Evolutionary conservation across 2,113 vertebrate species (phyloP), one percentile per base, ranked within the genome.

Genomic region (Catharus bicknelli): DNA sequence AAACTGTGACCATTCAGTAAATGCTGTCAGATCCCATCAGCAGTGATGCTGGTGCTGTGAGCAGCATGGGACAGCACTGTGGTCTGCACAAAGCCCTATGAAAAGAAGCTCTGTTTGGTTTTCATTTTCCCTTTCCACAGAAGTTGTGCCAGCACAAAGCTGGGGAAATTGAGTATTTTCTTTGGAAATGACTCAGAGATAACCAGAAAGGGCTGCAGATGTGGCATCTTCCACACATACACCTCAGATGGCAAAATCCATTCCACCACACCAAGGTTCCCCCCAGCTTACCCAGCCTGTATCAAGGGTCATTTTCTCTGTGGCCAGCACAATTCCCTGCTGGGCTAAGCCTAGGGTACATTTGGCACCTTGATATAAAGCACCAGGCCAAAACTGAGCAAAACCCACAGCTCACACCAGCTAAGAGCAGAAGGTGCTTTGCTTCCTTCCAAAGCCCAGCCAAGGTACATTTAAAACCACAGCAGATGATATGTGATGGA

Each of bases 151-250:
- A 95, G 84, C 62, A 68, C 67, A 74, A 91, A 97, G 83, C 58
- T 11, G 47, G 43, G 72, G 88, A 95, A 97, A 94, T 55, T 0
- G 4, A 84, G 30, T 86, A 42, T 53, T 94, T 90, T 91, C 57
- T 94, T 96, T 96, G 91, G 93, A 94, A 90, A 66, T 81, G 78
- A 30, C 68, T 94, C 68, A 84, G 91, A 96, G 64, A 77, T 68
- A 89, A 89, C 69, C 43, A 82, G 55, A 63, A 84, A 86, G 36
- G 38, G 69, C 77, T 90, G 63, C 53, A 92, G 83, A 86, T 48
- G 29, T 0, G 13, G 69, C 64, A 86, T 51, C 42, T 68, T n/a
- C 30, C 40, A 10, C 16, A 10, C 15, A 11, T 1, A 11, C 72
- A 62, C 36, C 78, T 94, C 9, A 1, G 70, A 0, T 7, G 36